Evolutionary conservation across 2,797 vertebrate genomes (phyloP), one percentile per base, ranked within the genome.

Genomic region (Myotis pilosus): DNA sequence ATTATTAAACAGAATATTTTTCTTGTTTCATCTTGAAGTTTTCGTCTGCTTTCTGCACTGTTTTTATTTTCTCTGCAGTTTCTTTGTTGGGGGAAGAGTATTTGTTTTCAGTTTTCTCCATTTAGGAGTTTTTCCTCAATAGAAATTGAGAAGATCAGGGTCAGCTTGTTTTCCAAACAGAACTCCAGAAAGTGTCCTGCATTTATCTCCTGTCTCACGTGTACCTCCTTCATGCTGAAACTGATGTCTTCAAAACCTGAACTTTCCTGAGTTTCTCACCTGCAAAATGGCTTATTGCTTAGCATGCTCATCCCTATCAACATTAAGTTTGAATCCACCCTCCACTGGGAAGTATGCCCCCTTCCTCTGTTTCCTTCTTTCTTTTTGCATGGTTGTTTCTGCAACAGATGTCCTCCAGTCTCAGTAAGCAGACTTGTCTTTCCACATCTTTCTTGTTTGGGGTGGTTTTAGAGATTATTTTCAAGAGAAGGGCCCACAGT

Each of bases 21-120:
- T 92, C 33, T 66, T 92, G 22, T 44, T 92, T 94, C 62, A 38
- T 19, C 28, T 49, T 51, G n/a, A 53, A 8, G 1, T 79, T 94
- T 92, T 94, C 33, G 64, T 88, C 57, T 87, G 62, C 36, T 78
- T 30, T 44, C 51, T 66, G 9, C n/a, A 28, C 72, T 82, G 28
- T 69, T 74, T 91, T 91, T 66, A 13, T 80, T 36, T 89, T 41
- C 44, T 87, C 85, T 60, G 38, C 79, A 16, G 30, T 74, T 36
- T 44, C 19, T 41, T 83, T 71, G 30, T 51, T 11, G 16, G 0
- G 0, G 0, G 16, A 8, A 6, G 30, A 8, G 10, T 4, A 38
- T n/a, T 33, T 82, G 20, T 82, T 80, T 49, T 44, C 10, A 6
- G n/a, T 41, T 64, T 69, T 75, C 41, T 84, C 16, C 1, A 30